Percentiles rank a stretch among this genome's conserved stretches.
phyloP scores from a whole-genome alignment of 1,140 invertebrate species.

The Tetraneura akinire region DNA sequence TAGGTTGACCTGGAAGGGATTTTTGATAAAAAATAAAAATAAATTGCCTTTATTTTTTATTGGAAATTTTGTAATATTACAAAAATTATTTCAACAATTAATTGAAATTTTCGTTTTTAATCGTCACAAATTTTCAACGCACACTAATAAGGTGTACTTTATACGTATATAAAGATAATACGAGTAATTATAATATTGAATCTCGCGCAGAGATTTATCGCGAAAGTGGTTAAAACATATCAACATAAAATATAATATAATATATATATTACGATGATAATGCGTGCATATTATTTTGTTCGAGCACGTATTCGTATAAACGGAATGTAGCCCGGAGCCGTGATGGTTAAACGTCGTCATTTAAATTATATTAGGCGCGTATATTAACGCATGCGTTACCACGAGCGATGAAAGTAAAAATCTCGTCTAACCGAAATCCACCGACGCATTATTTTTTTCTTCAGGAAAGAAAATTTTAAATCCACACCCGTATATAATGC shows the following conservation, averaged over 20 bases:
- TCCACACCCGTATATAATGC: neutral
- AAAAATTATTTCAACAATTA: too few relatives aligned
- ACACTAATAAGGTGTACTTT: too few relatives aligned
- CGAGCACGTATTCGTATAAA: too few relatives aligned
- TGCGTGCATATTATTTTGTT: neutral
- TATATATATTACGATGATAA: neutral
- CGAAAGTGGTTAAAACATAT: neutral
- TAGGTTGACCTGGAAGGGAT: too few relatives aligned
- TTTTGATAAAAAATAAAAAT: too few relatives aligned
- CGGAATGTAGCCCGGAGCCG: neutral
- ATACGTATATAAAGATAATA: too few relatives aligned
- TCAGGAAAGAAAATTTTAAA: neutral
- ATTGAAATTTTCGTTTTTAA: too few relatives aligned
- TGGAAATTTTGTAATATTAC: too few relatives aligned
- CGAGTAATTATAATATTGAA: too few relatives aligned
- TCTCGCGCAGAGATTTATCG: too few relatives aligned
- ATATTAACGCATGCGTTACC: neutral
- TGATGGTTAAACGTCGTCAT: neutral
- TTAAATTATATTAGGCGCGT: neutral
- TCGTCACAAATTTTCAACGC: too few relatives aligned
- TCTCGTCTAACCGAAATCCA: neutral
- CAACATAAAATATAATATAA: neutral
- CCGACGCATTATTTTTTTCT: neutral
- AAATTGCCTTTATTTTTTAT: too few relatives aligned
- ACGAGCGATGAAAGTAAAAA: constrained; percentile 25